These are phyloP conservation scores for Falco rusticolus DNA, from an alignment of 2,797 vertebrate genomes.

Conservation along the genomic window DNA sequence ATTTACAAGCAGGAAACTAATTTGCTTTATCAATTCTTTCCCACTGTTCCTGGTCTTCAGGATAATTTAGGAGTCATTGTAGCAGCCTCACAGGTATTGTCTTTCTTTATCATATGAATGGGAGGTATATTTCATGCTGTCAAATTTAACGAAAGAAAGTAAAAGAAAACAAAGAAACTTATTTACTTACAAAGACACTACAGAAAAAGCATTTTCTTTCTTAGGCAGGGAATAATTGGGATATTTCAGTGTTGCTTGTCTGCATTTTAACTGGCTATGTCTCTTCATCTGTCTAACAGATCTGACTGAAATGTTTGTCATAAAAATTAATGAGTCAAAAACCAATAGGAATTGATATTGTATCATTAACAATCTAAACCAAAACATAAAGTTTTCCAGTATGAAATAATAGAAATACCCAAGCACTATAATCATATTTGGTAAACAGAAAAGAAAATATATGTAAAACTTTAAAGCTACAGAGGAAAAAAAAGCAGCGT, in stretches of 20 bases:
- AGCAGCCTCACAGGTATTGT: slow-evolving; percentile 4
- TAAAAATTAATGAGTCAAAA: slow-evolving; percentile 39
- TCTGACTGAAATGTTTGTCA: slow-evolving; percentile 12
- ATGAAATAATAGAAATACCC: background rate
- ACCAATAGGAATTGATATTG: background rate
- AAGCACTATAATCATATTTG: background rate
- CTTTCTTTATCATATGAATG: slow-evolving; percentile 47
- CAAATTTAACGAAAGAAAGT: slow-evolving; percentile 57
- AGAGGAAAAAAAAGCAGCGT: background rate
- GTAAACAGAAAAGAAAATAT: slow-evolving; percentile 18
- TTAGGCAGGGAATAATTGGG: background rate
- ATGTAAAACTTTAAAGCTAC: background rate
- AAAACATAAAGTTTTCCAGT: slow-evolving; percentile 39
- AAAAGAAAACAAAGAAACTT: slow-evolving; percentile 34
- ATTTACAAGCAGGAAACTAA: slow-evolving; percentile 42
- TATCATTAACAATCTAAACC: slow-evolving; percentile 50
- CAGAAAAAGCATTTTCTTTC: background rate
- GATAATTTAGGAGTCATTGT: slow-evolving; percentile 30
- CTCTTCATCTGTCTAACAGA: slow-evolving; percentile 7
- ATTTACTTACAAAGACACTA: slow-evolving; percentile 31
- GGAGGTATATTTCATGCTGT: slow-evolving; percentile 35
- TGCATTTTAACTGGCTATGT: slow-evolving; percentile 25
- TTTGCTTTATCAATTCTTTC: slow-evolving; percentile 51
- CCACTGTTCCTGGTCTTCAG: background rate
- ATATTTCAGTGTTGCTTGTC: background rate